Percentiles rank a stretch among this genome's conserved stretches.
These are phyloP conservation scores for Brachionus angularis DNA, from an alignment of 1,140 invertebrate genomes.

Conservation along the genomic window DNA sequence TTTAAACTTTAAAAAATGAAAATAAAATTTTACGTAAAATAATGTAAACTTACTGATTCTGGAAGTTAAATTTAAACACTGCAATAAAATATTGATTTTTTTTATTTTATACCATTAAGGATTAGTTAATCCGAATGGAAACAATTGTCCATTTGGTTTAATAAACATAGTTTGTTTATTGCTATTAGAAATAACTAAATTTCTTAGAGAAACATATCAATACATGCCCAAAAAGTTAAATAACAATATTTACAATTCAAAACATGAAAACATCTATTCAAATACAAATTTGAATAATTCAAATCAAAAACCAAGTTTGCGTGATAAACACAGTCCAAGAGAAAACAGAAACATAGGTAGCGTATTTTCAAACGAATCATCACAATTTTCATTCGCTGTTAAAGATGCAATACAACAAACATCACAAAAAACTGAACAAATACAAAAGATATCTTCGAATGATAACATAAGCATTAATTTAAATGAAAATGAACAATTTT, in stretches of 20 bases:
- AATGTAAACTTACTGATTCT: too few species aligned
- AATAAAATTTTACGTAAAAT: too few species aligned
- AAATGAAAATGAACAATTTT: neutral
- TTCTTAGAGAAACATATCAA: conserved; percentile 88
- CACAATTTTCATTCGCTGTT: neutral
- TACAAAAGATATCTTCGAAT: neutral
- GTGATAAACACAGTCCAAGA: conserved; percentile 51
- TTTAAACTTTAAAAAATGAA: too few species aligned
- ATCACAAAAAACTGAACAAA: neutral
- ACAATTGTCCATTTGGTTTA: conserved; percentile 81
- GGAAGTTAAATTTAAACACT: too few species aligned
- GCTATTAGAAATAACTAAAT: conserved; percentile 90
- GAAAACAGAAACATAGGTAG: neutral
- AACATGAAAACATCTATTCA: conserved; percentile 40
- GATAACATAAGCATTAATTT: conserved; percentile 6
- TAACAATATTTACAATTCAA: conserved; percentile 47
- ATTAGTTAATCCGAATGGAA: conserved; percentile 76
- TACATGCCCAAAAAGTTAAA: conserved; percentile 58
- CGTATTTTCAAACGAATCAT: conserved; percentile 22
- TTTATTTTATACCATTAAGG: conserved; percentile 63
- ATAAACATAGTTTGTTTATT: conserved; percentile 85
- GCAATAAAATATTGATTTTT: conserved; percentile 10
- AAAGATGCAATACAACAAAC: too few species aligned
- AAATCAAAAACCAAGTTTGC: conserved; percentile 49
- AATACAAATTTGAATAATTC: conserved; percentile 53